Base-by-base conservation (phyloP, 2,113 vertebrate species). In the Gorsachius goisagi region DNA sequence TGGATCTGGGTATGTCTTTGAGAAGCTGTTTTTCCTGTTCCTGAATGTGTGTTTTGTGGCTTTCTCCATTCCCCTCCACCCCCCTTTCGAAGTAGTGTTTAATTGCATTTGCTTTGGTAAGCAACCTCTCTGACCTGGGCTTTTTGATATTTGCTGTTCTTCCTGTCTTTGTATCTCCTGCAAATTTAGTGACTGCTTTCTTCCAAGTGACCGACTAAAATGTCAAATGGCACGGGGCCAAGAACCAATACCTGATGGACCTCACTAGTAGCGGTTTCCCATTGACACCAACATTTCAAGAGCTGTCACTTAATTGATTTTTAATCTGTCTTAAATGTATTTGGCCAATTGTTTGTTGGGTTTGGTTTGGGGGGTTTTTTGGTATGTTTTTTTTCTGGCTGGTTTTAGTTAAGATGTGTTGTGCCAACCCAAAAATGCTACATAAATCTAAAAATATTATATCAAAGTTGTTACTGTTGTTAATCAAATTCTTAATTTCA, bases 1-100 rank as follows among this genome's bases (percentile, higher is more conserved):
- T 85, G 85, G 26, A 23, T 85, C 63, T 85, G 67, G 27, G 9
- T 81, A 28, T 76, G 35, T 85, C 74, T 96, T 79, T 88, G 71
- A 81, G 77, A 89, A 94, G 63, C 75, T 92, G 50, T 53, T 95
- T 93, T 90, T 88, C 77, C 41, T 78, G 56, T 94, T 91, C 52
- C 33, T 85, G 6, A 55, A 58, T 39, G 39, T 75, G 56, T 62
- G 50, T 85, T 89, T 82, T 79, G 80, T 95, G 84, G 49, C 47
- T 85, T 80, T 93, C 60, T 85, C 11, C 18, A 4, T 55, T 53
- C 27, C 12, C 9, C 15, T 64, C 45, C 2, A 0, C 60, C 35
- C 8, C 13, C 17, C 24, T 77, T 87, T 78, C 4, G 0, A 79
- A 91, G 67, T 9, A 37, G 69, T 35, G 19, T 91, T 95, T 91